Evolutionary conservation across 2,797 vertebrate genomes (phyloP).

Genomic region (Aphelocoma californica): DNA sequence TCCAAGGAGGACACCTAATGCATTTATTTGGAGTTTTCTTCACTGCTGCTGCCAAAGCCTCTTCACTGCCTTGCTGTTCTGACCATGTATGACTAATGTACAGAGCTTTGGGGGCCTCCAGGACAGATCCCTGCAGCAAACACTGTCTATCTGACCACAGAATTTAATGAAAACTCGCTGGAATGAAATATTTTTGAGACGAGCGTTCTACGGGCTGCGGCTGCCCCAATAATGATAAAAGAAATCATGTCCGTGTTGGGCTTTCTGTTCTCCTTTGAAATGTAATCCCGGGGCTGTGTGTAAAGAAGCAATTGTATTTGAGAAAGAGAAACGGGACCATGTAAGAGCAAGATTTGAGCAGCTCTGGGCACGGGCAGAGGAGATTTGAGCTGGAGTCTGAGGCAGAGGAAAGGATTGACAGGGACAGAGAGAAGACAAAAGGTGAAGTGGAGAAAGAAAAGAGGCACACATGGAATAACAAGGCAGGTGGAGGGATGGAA

Average conservation of each 20-base stretch:
- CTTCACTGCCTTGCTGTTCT: not conserved
- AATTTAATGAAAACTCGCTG: slow-evolving; percentile 15
- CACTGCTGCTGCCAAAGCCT: not conserved
- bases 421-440: not conserved
- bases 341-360: not conserved
- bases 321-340: not conserved
- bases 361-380: not conserved
- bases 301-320: slow-evolving; percentile 19
- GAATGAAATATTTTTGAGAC: not conserved
- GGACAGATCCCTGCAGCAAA: not conserved
- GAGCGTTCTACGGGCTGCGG: not conserved
- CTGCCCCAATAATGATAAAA: not conserved
- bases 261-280: slow-evolving; percentile 31
- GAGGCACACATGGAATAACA: not conserved
- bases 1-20: not conserved
- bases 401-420: not conserved
- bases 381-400: not conserved
- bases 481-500: not conserved
- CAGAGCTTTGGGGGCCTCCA: not conserved
- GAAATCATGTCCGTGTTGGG: not conserved
- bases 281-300: slow-evolving; percentile 24
- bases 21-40: not conserved
- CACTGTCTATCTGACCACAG: not conserved
- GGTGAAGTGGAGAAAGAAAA: not conserved
- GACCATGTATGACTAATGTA: not conserved